These are phyloP conservation scores for Xenus cinereus DNA, from an alignment of 2,113 vertebrate species.

Conservation along the genomic window DNA sequence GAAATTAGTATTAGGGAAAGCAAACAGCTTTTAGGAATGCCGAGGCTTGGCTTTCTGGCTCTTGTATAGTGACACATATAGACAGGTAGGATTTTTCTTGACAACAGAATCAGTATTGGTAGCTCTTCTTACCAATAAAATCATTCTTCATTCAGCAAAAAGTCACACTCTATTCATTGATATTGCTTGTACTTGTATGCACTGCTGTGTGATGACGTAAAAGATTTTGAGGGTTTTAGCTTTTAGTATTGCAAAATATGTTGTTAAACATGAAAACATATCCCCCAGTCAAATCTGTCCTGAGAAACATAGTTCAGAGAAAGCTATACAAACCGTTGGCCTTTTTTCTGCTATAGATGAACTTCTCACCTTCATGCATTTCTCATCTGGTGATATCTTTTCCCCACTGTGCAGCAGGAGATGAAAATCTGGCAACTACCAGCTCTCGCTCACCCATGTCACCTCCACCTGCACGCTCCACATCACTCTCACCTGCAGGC, in stretches of 20 bases:
- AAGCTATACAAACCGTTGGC: background rate
- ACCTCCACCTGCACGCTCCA: background rate
- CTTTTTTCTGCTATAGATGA: background rate
- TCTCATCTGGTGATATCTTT: background rate
- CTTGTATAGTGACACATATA: background rate
- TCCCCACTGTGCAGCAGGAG: background rate
- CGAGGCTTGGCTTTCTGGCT: background rate
- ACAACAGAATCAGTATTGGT: background rate
- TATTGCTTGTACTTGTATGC: background rate
- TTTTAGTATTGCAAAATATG: background rate
- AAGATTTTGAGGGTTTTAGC: background rate
- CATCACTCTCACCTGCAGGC: background rate
- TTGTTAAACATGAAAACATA: background rate
- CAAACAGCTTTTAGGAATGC: background rate
- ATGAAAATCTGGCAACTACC: background rate
- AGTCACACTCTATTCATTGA: background rate
- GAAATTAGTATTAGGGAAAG: background rate
- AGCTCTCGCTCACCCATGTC: background rate
- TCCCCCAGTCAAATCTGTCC: background rate
- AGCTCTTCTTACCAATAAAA: background rate
- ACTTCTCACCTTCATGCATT: background rate
- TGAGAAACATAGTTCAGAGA: background rate
- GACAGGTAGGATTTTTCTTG: background rate
- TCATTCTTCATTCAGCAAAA: background rate
- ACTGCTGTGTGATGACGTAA: background rate